Base-by-base conservation (phyloP, 2,797 vertebrate species). In the Cottoperca gobio region DNA sequence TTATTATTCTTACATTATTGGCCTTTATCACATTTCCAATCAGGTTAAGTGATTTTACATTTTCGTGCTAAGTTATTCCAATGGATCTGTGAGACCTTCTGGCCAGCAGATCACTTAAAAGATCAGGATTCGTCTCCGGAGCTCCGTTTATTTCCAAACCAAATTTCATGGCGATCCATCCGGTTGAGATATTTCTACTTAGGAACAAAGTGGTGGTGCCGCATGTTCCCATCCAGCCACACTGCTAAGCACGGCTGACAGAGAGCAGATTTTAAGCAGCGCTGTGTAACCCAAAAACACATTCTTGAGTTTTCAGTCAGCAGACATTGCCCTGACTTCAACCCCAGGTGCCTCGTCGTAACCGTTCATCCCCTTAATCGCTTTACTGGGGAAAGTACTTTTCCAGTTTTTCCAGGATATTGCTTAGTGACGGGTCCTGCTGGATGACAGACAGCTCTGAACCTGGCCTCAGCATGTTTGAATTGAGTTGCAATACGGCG, bases 391-490 rank as follows among this genome's bases (percentile, higher is more conserved):
- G 10, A 7, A 83, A 85, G 80, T 73, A 63, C 70, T 89, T 92
- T 78, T 79, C 80, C 86, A 91, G 67, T 50, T 66, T 72, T 33
- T 69, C 54, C 77, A 85, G 85, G 89, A 90, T 90, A 82, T 81
- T 60, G 53, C 72, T 78, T 8, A 57, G 48, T 71, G 72, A 78
- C 75, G 59, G 65, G 65, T 81, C 40, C 59, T 72, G 50, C 39
- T 12, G 59, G 54, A 65, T 73, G 84, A 82, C 66, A 52, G 85
- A 86, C 72, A 71, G 59, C 60, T 72, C 23, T 37, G 66, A 84
- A 86, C 55, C 60, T 45, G 62, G 19, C 73, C 64, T 79, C 64
- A 12, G 80, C 55, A 71, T 71, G 55, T 78, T 37, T 79, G 42
- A 88, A 63, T 28, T 35, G 37, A 17, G 63, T 64, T 72, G 45